Conservation (phyloP, 2,888 invertebrate species). For the Sarcophaga subvicina region DNA sequence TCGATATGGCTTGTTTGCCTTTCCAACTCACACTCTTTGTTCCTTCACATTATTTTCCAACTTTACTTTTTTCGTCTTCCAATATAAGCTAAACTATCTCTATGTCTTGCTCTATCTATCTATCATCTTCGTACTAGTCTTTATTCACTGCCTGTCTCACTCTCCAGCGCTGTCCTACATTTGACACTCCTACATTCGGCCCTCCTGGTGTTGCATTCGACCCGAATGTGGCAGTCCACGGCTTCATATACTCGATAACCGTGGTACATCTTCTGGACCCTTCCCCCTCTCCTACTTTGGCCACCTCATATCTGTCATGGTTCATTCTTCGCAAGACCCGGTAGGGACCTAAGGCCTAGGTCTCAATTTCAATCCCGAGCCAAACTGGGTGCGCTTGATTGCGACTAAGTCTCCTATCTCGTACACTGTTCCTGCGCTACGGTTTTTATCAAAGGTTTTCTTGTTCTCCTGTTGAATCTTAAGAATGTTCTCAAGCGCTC, state of each 20-base stretch:
- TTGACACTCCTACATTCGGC: too few species aligned
- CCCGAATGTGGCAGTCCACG: background rate
- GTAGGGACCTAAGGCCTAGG: constrained; percentile 37
- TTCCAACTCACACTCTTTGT: too few species aligned
- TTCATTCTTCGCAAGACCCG: background rate
- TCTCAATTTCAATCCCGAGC: constrained; percentile 44
- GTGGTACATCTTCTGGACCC: background rate
- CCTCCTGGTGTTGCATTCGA: background rate
- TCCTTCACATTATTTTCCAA: too few species aligned
- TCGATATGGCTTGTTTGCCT: too few species aligned
- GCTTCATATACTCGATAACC: too few species aligned
- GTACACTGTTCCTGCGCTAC: constrained; percentile 37
- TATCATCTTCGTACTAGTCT: too few species aligned
- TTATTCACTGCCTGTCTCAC: too few species aligned
- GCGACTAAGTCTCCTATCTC: constrained; percentile 51
- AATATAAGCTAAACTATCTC: too few species aligned
- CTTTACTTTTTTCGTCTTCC: too few species aligned
- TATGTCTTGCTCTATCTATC: too few species aligned
- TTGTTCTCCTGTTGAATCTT: constrained; percentile 48
- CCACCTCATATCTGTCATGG: background rate
- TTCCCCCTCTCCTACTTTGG: background rate
- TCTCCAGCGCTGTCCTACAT: too few species aligned
- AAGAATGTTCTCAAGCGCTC: constrained; percentile 46
- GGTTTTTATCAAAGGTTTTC: constrained; percentile 26
- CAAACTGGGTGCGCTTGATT: constrained; percentile 62